Base-by-base conservation (phyloP, 2,797 vertebrate species). In the Propithecus perrieri region DNA sequence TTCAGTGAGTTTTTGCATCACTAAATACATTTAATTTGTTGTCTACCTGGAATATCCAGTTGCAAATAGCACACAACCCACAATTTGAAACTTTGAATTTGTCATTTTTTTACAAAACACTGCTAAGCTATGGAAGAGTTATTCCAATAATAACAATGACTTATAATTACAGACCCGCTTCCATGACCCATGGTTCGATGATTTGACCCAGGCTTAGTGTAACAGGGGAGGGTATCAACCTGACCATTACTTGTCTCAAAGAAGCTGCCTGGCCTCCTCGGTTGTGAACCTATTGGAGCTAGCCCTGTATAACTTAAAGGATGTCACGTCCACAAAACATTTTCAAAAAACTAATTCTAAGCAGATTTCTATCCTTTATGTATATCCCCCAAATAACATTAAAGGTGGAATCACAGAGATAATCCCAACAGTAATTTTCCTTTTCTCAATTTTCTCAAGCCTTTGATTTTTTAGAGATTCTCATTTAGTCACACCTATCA, bases 21-120 rank as follows among this genome's bases (percentile, higher is more conserved):
- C 20, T 86, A 38, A 71, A 50, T 89, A 43, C 12, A 86, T 86
- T 53, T 20, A 43, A 4, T 93, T n/a, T 13, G 7, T 65, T 93
- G 24, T 61, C 33, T 83, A 7, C 26, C 28, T 93, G 79, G 53
- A 91, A 86, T 1, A 69, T 83, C 10, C 6, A 69, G 28, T 75
- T 71, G 85, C 41, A 94, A 86, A 85, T 53, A 63, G 74, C 53
- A 46, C 30, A 41, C 20, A 81, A 50, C 4, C n/a, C 48, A 93
- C 24, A 30, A 86, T 76, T 94, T 89, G 24, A 3, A 88, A 94
- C 30, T 91, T 90, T 48, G 30, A 94, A 50, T 65, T 87, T 48
- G 22, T 71, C 2, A 33, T 91, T 69, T 17, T 20, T 67, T 80
- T 67, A 9, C 15, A 81, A 76, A 85, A 76, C 69, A 63, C 2